These are phyloP conservation scores for Scolopax rusticola DNA, from an alignment of 2,797 vertebrate species.

Conservation along the genomic window DNA sequence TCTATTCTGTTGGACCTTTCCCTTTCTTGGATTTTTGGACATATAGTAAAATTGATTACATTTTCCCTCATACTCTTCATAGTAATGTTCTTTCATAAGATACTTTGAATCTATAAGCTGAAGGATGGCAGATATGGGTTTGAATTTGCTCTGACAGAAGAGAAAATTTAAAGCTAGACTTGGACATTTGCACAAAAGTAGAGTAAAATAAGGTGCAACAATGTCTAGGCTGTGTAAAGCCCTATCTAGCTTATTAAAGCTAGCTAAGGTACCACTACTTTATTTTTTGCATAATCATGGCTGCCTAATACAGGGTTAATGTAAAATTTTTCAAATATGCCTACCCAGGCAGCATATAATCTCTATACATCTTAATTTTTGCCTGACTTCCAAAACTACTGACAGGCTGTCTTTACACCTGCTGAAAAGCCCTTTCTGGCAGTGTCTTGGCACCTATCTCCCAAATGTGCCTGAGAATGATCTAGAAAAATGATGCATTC, in stretches of 20 bases:
- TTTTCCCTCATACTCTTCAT: background rate
- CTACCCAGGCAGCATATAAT: background rate
- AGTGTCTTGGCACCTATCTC: background rate
- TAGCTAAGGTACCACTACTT: background rate
- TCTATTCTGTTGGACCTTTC: background rate
- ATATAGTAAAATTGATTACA: background rate
- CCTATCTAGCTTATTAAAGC: background rate
- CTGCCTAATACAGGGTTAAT: background rate
- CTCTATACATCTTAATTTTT: background rate
- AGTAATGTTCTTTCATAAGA: background rate
- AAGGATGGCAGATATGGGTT: background rate
- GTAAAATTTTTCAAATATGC: background rate
- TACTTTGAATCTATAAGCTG: background rate
- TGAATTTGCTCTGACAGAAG: background rate
- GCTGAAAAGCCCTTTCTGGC: background rate
- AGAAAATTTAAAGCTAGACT: background rate
- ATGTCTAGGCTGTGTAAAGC: background rate
- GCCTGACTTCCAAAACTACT: background rate
- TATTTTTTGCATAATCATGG: background rate
- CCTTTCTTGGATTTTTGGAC: background rate
- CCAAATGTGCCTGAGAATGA: background rate
- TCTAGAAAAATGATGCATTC: background rate
- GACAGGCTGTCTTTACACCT: background rate
- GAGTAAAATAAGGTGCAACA: background rate
- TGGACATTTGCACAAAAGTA: background rate